Evolutionary conservation across 2,113 vertebrate genomes (phyloP).

Genomic region (Hemicordylus capensis): DNA sequence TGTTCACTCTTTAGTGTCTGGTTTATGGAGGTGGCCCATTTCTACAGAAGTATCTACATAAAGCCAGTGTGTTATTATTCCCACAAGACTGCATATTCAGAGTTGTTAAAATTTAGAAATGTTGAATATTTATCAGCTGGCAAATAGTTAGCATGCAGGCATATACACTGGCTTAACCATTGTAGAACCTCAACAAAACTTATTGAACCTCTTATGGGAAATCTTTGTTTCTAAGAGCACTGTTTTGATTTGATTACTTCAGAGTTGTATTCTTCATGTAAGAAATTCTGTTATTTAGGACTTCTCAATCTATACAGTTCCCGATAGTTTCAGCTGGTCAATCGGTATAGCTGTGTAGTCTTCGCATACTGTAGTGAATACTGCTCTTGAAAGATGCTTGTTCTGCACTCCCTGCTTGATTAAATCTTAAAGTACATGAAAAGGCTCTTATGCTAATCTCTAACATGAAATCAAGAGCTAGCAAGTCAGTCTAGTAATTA

Average conservation of each 20-base stretch:
- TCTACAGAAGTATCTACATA: background rate
- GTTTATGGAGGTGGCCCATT: constrained; percentile 3
- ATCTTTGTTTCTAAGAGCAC: background rate
- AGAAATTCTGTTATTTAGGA: background rate
- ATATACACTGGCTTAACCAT: background rate
- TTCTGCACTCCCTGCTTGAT: constrained; percentile 34
- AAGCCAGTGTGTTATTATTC: background rate
- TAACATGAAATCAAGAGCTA: constrained; percentile 47
- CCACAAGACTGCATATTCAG: background rate
- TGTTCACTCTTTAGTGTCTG: background rate
- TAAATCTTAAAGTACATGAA: constrained; percentile 44
- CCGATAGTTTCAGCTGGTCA: accelerated
- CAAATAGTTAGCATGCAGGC: background rate
- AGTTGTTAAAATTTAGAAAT: background rate
- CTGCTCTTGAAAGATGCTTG: constrained; percentile 8
- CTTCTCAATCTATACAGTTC: background rate
- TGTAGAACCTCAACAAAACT: background rate
- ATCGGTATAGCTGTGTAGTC: background rate
- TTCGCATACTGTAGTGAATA: background rate
- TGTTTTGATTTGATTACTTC: background rate
- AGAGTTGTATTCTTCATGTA: background rate
- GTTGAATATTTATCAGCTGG: constrained; percentile 11
- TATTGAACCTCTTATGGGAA: background rate
- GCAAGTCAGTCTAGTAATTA: constrained; percentile 50
- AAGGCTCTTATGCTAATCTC: constrained; percentile 49